Evolutionary conservation across 2,113 vertebrate genomes (phyloP).

Genomic region (Centropus unirufus): DNA sequence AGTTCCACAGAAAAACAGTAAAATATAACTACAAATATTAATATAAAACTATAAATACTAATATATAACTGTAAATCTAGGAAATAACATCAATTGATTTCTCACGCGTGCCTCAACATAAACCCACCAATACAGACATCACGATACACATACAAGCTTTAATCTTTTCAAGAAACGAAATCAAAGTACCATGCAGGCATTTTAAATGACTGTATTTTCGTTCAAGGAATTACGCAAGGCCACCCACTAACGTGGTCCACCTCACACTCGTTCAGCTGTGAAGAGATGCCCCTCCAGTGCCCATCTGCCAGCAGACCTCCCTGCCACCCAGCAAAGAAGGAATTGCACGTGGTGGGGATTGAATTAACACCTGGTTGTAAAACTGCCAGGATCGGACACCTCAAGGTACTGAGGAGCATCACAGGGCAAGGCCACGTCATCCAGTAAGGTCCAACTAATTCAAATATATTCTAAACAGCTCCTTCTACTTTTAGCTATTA

Average conservation of each 20-base stretch:
- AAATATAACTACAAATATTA: neutral
- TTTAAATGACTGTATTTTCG: neutral
- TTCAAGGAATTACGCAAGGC: neutral
- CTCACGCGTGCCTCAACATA: neutral
- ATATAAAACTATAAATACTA: neutral
- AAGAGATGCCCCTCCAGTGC: no score
- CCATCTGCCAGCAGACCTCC: neutral
- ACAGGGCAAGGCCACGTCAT: neutral
- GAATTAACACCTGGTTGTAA: neutral
- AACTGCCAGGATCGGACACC: neutral
- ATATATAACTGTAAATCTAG: neutral
- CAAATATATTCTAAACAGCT: neutral
- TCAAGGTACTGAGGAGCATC: neutral
- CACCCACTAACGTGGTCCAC: no score
- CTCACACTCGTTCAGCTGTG: neutral
- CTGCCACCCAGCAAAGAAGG: neutral
- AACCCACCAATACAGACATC: neutral
- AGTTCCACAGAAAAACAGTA: neutral
- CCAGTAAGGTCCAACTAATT: neutral
- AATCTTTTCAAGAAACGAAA: neutral
- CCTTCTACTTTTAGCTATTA: neutral
- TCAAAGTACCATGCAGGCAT: neutral
- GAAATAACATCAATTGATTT: neutral
- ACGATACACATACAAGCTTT: neutral
- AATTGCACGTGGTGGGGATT: no score